Evolutionary conservation across 2,888 invertebrate genomes (phyloP).

Genomic region (Cabera pusaria): DNA sequence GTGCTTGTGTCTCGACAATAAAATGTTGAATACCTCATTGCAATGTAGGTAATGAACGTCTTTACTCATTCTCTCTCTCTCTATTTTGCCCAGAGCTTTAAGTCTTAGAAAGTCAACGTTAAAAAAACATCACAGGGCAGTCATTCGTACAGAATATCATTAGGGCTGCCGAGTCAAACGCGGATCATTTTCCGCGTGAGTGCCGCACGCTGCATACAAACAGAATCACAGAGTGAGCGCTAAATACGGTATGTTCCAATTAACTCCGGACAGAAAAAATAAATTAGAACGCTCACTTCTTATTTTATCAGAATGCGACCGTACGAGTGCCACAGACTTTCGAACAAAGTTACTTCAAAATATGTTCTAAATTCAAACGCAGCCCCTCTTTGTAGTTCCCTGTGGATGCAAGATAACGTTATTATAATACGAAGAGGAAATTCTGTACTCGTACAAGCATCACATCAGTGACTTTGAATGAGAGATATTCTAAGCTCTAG

Average conservation of each 20-base stretch:
- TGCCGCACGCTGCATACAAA: constrained; percentile 49
- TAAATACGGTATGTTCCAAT: constrained; percentile 50
- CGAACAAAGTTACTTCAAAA: constrained; percentile 54
- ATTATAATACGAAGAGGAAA: constrained; percentile 45
- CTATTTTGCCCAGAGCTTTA: too few species aligned
- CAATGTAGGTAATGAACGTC: too few species aligned
- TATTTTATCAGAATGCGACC: constrained; percentile 45
- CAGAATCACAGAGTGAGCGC: constrained; percentile 50
- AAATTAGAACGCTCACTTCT: constrained; percentile 42
- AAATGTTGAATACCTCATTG: too few species aligned
- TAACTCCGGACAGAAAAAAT: constrained; percentile 43
- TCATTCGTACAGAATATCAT: constrained; percentile 43
- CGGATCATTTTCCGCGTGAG: constrained; percentile 49
- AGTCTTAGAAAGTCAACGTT: too few species aligned
- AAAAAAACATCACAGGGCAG: constrained; percentile 25
- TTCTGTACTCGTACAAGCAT: constrained; percentile 41
- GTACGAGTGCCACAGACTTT: constrained; percentile 45
- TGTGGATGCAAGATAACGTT: constrained; percentile 48
- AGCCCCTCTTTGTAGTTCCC: constrained; percentile 46
- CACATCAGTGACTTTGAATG: constrained; percentile 43
- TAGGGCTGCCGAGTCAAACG: constrained; percentile 44
- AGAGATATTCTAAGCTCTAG: constrained; percentile 27
- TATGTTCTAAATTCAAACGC: constrained; percentile 52
- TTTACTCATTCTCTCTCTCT: too few species aligned
- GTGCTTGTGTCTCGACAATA: too few species aligned